Percentiles rank a stretch among this genome's conserved stretches.
Conservation (phyloP, 92 coral and sea anemone genomes). For the Micromussa lordhowensis region DNA sequence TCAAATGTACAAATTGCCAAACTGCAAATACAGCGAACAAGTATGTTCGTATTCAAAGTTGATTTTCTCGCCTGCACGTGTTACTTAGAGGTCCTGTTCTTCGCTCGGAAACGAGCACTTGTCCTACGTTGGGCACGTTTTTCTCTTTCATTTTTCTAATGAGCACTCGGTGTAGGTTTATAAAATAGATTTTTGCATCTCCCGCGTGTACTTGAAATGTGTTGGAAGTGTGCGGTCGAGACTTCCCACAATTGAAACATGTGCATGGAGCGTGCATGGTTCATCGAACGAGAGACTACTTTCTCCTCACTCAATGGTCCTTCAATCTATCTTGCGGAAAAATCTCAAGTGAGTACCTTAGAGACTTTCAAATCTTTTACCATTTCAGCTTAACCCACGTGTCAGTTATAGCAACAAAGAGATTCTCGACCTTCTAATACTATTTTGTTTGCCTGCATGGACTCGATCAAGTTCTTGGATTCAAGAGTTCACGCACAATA, state of each 20-base stretch:
- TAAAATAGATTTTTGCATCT: neutral
- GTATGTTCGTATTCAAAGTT: constrained; percentile 10
- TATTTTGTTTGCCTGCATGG: constrained; percentile 10
- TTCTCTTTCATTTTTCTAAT: constrained; percentile 14
- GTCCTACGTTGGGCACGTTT: constrained; percentile 36
- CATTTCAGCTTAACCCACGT: constrained; percentile 36
- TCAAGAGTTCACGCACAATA: constrained; percentile 10
- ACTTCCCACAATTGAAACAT: neutral
- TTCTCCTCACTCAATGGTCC: neutral
- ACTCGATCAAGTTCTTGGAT: constrained; percentile 7
- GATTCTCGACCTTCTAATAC: constrained; percentile 16
- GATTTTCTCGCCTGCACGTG: constrained; percentile 30
- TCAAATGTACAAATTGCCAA: neutral
- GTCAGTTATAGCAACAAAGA: constrained; percentile 50
- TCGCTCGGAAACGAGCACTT: constrained; percentile 15
- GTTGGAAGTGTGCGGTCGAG: neutral
- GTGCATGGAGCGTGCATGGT: neutral
- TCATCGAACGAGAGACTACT: neutral
- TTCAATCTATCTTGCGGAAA: constrained; percentile 4
- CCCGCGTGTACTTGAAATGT: neutral
- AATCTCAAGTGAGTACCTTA: constrained; percentile 10
- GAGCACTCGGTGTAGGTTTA: neutral
- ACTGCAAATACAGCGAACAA: neutral
- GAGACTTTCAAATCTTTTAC: constrained; percentile 10
- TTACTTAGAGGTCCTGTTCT: constrained; percentile 5